Base-by-base conservation (phyloP, 1,140 invertebrate species). In the Pseudomyrmex gracilis region DNA sequence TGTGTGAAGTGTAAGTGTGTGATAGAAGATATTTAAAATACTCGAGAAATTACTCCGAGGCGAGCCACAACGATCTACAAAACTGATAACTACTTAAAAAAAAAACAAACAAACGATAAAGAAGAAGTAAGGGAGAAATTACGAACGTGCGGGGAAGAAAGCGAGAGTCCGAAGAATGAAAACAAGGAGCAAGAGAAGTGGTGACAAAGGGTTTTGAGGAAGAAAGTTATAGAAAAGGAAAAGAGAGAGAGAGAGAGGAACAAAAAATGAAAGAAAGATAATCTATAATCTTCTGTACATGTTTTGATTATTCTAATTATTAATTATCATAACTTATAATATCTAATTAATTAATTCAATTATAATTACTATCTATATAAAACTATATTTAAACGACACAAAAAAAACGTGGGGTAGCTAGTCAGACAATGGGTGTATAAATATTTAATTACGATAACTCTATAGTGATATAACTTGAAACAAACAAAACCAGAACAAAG, bases 281-380 rank as follows among this genome's bases (percentile, higher is more conserved):
- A 93, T 93, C 90, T 92, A 92, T 92, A 93, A 93, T 93, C 93
- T 94, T 94, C 92, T 92, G 91, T 93, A 93, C 92, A 93, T 93
- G 92, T 93, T 93, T 93, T 93, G 87, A 93, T 94, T 94, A 92
- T 93, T 93, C 85, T 89, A 92, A 93, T 93, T 90, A 94, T 93
- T 92, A 91, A 92, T 93, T 93, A 93, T 93, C 89, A 92, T 93
- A 89, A 93, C 90, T 92, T 92, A 89, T 93, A 93, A 93, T 92
- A 92, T 90, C 92, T 93, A 77, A 93, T 92, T 90, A 89, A 93
- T 93, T 93, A 93, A 93, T 93, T 93, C 92, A 91, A 91, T 93
- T 92, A 34, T 34, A 91, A 94, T 91, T 92, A 89, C 92, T 93
- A 94, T 93, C 91, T 93, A 93, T 34, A 34, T 93, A 90, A 90